Conservation (phyloP, 2,888 invertebrate genomes). For the Erynnis tages region DNA sequence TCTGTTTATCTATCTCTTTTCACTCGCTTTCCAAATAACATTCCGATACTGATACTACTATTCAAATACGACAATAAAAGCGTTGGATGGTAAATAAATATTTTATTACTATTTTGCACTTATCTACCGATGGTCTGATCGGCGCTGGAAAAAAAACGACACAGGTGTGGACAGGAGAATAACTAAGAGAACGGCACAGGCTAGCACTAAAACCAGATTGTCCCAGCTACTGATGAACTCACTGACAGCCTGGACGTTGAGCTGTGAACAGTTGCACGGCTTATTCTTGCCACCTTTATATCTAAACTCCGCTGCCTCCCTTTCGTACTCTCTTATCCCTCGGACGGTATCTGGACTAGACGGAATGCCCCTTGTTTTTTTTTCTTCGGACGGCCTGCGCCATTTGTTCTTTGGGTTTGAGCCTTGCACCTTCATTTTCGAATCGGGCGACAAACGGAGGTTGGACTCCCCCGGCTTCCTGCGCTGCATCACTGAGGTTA, state of each 20-base stretch:
- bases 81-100: constrained; percentile 27
- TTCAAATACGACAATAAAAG: constrained; percentile 17
- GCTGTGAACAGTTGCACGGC: constrained; percentile 27
- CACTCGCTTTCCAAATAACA: background rate
- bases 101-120: constrained; percentile 41
- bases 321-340: background rate
- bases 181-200: constrained; percentile 41
- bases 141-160: constrained; percentile 37
- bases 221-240: constrained; percentile 36
- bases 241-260: background rate
- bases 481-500: background rate
- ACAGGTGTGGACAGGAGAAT: constrained; percentile 45
- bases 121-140: constrained; percentile 37
- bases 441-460: background rate
- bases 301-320: too few species aligned
- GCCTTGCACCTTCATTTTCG: background rate
- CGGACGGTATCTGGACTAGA: constrained; percentile 16
- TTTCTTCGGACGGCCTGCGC: constrained; percentile 27
- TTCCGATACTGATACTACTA: too few species aligned
- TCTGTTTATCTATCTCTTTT: too few species aligned
- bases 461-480: constrained; percentile 5
- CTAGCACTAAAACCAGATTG: constrained; percentile 42
- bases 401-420: constrained; percentile 4
- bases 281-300: too few species aligned
- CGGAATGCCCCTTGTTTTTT: constrained; percentile 22